These are phyloP conservation scores for Ceratotherium simum DNA, from an alignment of 2,113 vertebrate species.

Conservation along the genomic window DNA sequence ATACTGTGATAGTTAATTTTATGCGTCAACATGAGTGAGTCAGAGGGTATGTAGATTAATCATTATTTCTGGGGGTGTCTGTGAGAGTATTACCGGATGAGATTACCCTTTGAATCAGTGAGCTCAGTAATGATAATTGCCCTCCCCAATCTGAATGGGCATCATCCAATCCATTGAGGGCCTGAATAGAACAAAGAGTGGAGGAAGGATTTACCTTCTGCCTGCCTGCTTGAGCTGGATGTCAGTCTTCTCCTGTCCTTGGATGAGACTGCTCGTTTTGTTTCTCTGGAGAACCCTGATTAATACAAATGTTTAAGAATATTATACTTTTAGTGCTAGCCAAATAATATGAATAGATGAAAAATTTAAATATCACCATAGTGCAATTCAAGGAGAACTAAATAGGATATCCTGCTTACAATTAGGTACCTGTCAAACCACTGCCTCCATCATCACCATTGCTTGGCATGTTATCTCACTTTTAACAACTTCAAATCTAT, in stretches of 20 bases:
- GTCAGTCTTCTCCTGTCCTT: neutral
- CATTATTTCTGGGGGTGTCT: neutral
- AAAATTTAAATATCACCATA: neutral
- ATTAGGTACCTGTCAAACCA: neutral
- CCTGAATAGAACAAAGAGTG: neutral
- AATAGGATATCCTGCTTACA: neutral
- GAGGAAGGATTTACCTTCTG: neutral
- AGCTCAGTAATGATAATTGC: neutral
- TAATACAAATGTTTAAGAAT: neutral
- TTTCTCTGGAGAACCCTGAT: neutral
- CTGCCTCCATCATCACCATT: rapidly evolving
- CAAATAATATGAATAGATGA: neutral
- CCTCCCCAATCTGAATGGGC: neutral
- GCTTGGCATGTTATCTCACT: neutral
- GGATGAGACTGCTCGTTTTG: neutral
- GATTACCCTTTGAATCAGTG: neutral
- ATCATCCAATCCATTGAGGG: neutral
- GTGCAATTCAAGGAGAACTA: neutral
- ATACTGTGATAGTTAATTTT: neutral
- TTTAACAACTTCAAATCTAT: neutral
- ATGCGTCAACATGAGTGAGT: neutral
- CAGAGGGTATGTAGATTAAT: neutral
- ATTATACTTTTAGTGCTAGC: neutral
- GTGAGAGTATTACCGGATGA: neutral
- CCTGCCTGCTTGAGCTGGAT: neutral